Base-by-base conservation (phyloP, 2,888 invertebrate genomes). In the Papilio elwesi region DNA sequence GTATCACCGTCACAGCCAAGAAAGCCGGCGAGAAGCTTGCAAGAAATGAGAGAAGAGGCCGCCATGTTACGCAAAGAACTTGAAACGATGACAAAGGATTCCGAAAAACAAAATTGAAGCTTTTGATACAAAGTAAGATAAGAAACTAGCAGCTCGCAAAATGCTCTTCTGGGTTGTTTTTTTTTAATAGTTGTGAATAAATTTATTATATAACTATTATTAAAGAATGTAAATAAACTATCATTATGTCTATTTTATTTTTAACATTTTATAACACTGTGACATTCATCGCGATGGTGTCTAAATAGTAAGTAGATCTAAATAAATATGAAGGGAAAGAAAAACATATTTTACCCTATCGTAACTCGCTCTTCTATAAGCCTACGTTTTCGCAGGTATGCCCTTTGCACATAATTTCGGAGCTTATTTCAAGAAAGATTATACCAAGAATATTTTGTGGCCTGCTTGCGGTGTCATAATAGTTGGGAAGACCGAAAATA, bases 11-110 rank as follows among this genome's bases (percentile, higher is more conserved):
- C 92, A 0, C 90, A 94, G 59, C 94, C 93, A 26, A 78, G 82
- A 0, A 90, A 90, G 53, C 94, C 94, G 0, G 82, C 93, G 0
- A 87, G 96, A 76, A 87, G 86, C 6, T 82, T 93, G 55, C 88
- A 94, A 74, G 96, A 96, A 77, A 97, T 96, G 96, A 86, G 90
- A 53, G 77, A 81, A 9, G 97, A 97, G 86, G 95, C 96, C 0
- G 76, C 84, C 6, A 78, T 83, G 65, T 80, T 96, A 43, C 90
- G 90, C 72, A 77, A 83, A 71, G 87, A 90, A 75, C 80, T 93
- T 2, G 74, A 82, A 26, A 82, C 79, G 53, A 80, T 90, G 76
- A 49, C 80, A 15, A 71, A 76, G 48, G 59, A 65, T 15, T 16
- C 65, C 0, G 48, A 65, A 49, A 65, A 38, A 38, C 15, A 49